A percentile compares a stretch with the other conserved stretches of the same genome.
These are phyloP conservation scores for Euwallacea similis DNA, from an alignment of 1,140 invertebrate genomes.

Conservation along the genomic window DNA sequence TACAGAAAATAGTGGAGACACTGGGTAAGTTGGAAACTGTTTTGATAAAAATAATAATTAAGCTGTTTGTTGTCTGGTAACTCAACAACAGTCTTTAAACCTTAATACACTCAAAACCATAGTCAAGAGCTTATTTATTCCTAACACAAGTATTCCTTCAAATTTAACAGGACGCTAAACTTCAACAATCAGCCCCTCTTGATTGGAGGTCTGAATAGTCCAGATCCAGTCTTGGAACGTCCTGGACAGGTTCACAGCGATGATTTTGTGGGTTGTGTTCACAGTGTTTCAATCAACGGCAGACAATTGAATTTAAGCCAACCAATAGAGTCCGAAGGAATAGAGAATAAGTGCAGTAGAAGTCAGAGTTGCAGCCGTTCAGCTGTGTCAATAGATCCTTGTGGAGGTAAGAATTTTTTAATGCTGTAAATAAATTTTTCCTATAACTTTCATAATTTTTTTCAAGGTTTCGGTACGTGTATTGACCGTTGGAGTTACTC, in stretches of 20 bases:
- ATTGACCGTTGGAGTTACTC: constrained; percentile 80
- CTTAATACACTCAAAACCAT: too few species aligned
- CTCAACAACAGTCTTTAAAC: too few species aligned
- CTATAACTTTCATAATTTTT: background rate
- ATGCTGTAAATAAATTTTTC: background rate
- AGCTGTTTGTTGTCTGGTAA: background rate
- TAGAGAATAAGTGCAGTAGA: constrained; percentile 75
- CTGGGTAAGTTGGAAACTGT: constrained; percentile 65
- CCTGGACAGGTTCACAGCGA: constrained; percentile 87
- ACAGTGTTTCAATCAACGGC: constrained; percentile 87
- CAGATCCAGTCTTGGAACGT: constrained; percentile 81
- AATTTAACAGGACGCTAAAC: constrained; percentile 74
- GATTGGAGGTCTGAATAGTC: constrained; percentile 80
- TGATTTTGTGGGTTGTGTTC: constrained; percentile 90
- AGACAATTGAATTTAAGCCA: constrained; percentile 75
- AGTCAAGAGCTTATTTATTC: background rate
- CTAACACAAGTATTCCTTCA: background rate
- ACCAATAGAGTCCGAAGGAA: constrained; percentile 70
- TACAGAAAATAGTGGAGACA: constrained; percentile 78
- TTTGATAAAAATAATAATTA: background rate
- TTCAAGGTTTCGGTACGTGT: constrained; percentile 66
- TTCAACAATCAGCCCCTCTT: constrained; percentile 86
- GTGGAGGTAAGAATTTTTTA: constrained; percentile 53
- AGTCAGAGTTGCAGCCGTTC: constrained; percentile 61
- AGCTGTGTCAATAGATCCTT: constrained; percentile 54